Evolutionary conservation across 30 jellyfish, hydroid and myxozoan genomes (phyloP), one percentile per base, ranked within the genome.

Genomic region (Cassiopea andromeda): DNA sequence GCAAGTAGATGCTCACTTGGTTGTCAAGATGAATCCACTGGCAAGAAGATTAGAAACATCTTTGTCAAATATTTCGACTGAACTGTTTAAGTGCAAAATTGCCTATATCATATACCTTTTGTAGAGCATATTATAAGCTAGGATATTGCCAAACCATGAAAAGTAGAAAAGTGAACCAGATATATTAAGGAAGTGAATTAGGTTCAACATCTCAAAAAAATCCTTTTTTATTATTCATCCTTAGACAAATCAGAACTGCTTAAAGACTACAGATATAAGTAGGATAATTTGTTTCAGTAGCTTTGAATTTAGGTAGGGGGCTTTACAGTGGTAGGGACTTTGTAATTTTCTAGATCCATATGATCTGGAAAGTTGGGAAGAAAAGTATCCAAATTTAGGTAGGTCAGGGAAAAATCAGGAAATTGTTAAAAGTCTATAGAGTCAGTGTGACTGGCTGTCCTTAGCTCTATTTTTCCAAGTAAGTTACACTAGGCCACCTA

Each of bases 1-100:
- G 87, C 76, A 13, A 77, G 49, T 44, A 77, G 87, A 77, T 48
- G 18, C 47, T 77, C 82, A 18, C 82, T 54, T 54, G 64, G 64
- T 54, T 54, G 64, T 54, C 64, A 54, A 54, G 64, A 54, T 54
- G 64, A 54, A 54, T 54, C 64, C 64, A 54, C 64, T 54, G 64
- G 64, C 64, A 54, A 54, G 64, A 54, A 54, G 64, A 54, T 54
- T 54, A 54, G 64, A 54, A 54, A 54, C 64, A 54, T 54, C 64
- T 54, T 54, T 54, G 64, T 54, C 64, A 54, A 54, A 54, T 54
- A 54, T 54, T 54, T 54, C 64, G 64, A 54, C 64, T 54, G 64
- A 54, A 54, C 64, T 54, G 64, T 54, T 54, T 54, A 54, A 54
- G 64, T 54, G 64, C 64, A 54, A 54, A 54, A 54, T 0, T 54